Base-by-base conservation (phyloP, 2,113 vertebrate species). In the Rana temporaria region DNA sequence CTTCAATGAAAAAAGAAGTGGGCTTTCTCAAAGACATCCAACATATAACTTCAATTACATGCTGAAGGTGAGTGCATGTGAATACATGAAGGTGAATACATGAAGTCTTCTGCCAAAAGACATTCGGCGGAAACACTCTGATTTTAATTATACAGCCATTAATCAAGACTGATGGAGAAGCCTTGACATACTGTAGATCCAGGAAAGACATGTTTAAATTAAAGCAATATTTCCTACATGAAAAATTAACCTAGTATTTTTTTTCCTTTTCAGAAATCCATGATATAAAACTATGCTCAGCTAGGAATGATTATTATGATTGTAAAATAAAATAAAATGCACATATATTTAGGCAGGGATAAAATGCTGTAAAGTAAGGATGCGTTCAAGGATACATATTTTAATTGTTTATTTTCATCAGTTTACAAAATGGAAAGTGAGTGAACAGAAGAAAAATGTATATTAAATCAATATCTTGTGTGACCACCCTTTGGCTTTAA, bases 121-220 rank as follows among this genome's bases (percentile, higher is more conserved):
- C 12, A 74, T 38, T 74, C 55, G 60, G 55, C 17, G 30, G 71
- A 74, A 74, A 74, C 55, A 60, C 72, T 75, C 60, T 75, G 56
- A 75, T 75, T 75, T 75, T 52, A 78, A 55, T 66, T 66, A 78
- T 34, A 53, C 63, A 56, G 48, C 16, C 22, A 78, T 78, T 66
- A 66, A 78, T 78, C 76, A 78, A 78, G 75, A 12, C 22, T 63
- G 24, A 65, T 55, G 59, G 17, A 26, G 38, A 30, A 65, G 48
- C 24, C 48, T 78, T 53, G 60, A 65, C 52, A 30, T 74, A 30
- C 55, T 34, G 19, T 20, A 42, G 60, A 42, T 75, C 30, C 72
- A 20, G 30, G 34, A 75, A 14, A 38, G 38, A 62, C 19, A 5
- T 38, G 12, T 60, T 60, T 34, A 62, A 38, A 22, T 75, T 22